Base-by-base conservation (phyloP, 1,140 invertebrate species). In the Drosophila setifemur region DNA sequence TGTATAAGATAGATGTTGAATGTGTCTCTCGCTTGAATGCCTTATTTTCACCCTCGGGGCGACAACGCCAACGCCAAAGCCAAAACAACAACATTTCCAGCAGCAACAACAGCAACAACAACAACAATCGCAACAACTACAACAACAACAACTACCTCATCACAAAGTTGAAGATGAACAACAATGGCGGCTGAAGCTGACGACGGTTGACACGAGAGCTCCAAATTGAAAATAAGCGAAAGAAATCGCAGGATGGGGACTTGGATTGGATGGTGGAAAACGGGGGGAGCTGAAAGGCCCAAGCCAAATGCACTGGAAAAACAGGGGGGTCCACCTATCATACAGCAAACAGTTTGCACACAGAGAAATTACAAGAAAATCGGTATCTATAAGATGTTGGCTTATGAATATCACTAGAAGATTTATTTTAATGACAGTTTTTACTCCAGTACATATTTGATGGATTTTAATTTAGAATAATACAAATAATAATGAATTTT, bases 21-120 rank as follows among this genome's bases (percentile, higher is more conserved):
- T 70, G 77, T 81, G 54, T 63, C 53, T 52, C 54, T 86, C 67
- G 75, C 79, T 58, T 60, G 75, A 85, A 85, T 85, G 79, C 67
- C 75, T 85, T 86, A 86, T 83, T 85, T 85, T 85, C 79, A 85
- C 81, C 79, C 79, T 79, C 66, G 64, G 79, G 70, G 79, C 81
- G 79, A 86, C 79, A 79, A 85, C 71, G 81, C 79, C 79, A 85
- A 85, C 79, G 79, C 79, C 81, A 83, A 85, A 53, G 72, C 72
- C 60, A 73, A 70, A 37, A 42, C 67, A 60, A 44, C 54, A 60
- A 53, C 57, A 37, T 9, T 5, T 33, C 11, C n/a, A 12, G 23
- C 39, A 58, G 14, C 26, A 33, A 45, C 33, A 68, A 31, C 55
- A 71, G 43, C 43, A 44, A 48, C 40, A 42, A 43, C 29, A 44